Base-by-base conservation (phyloP, 2,888 invertebrate genomes). In the Esperia sulphurella region DNA sequence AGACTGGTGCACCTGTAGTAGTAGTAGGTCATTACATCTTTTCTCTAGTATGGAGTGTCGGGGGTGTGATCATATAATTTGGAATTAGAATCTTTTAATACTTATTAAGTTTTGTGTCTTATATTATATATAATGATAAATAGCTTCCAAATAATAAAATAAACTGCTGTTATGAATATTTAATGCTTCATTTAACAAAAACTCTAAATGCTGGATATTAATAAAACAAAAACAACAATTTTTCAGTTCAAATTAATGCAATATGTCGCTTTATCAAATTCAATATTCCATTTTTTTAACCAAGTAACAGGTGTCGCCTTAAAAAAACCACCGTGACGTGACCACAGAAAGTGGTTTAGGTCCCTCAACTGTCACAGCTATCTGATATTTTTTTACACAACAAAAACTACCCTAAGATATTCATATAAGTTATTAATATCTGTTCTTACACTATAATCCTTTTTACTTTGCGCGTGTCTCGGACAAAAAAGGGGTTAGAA, bases 331-430 rank as follows among this genome's bases (percentile, higher is more conserved):
- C 75, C 77, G 77, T 81, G 79, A 75, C 84, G 78, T 80, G 79
- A 75, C 84, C 83, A 79, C 73, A 63, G 71, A 79, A 72, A 78
- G 73, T 76, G 76, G 80, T 82, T 82, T 74, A 63, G 65, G 60
- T 68, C 63, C 71, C 68, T 82, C 84, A 80, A 85, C 86, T 84
- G 87, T 85, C 84, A 73, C 78, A 78, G 64, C 60, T 80, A 79
- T 84, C 81, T 67, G 70, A 68, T 74, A 72, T 78, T 81, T 83
- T 79, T 46, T 46, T 41, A 29, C 28, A 48, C 43, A 51, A 65
- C 59, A 79, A 79, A 79, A 75, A 77, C 53, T 53, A 58, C 58
- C 52, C 55, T 57, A 60, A 56, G 50, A 63, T 73, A 68, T 71
- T 75, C 63, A 68, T 71, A 72, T 65, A 60, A 64, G 52, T 61